phyloP scores from a whole-genome alignment of 2,888 invertebrate genomes.

The Nemurella pictetii region DNA sequence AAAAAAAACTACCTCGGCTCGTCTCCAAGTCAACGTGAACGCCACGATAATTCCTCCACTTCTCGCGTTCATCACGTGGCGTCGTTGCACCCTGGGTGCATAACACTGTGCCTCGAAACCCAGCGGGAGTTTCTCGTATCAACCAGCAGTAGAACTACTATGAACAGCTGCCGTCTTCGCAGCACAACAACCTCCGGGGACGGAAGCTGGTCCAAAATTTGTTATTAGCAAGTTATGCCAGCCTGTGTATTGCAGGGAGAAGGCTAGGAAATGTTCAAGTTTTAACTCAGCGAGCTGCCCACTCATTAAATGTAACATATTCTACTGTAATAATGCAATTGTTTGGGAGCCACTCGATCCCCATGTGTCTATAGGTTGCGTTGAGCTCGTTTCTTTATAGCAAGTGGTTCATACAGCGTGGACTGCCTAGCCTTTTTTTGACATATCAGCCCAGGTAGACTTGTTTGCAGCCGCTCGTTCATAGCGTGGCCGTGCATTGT shows the following conservation, averaged over 20 bases:
- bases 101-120: not conserved
- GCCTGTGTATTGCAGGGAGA: not conserved
- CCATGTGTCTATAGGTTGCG: not conserved
- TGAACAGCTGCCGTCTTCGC: not conserved
- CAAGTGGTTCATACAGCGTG: not conserved
- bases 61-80: not conserved
- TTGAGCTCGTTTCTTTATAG: not conserved
- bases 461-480: not conserved
- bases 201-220: not conserved
- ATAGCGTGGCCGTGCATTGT: not conserved
- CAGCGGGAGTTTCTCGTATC: not conserved
- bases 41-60: not conserved
- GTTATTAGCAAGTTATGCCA: not conserved
- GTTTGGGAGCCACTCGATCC: not conserved
- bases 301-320: not conserved
- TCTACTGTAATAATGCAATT: not conserved
- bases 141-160: not conserved
- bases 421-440: not conserved
- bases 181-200: not conserved
- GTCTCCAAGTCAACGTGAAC: too few species aligned
- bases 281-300: not conserved
- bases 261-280: not conserved
- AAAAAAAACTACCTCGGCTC: too few species aligned
- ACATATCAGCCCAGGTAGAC: not conserved
- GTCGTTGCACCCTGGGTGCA: not conserved